Percentiles rank a stretch among this genome's conserved stretches.
Evolutionary conservation across 1,140 invertebrate species (phyloP).

Genomic region (Eubasilissa regina): DNA sequence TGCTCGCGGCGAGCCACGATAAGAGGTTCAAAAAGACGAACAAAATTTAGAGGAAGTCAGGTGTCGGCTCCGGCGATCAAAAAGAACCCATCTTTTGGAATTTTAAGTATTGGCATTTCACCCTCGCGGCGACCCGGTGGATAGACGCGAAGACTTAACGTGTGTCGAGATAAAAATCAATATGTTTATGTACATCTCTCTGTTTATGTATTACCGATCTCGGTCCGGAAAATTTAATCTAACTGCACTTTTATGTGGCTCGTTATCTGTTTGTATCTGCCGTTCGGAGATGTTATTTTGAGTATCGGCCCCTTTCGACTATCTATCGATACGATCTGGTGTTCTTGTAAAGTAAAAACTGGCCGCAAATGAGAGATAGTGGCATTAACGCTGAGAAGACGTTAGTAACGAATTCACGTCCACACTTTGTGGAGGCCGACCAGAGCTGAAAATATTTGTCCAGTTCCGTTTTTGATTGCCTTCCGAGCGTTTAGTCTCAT

Average conservation of each 20-base stretch:
- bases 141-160: slow-evolving; percentile 49
- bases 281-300: not conserved
- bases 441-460: slow-evolving; percentile 9
- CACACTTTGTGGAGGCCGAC: slow-evolving; percentile 4
- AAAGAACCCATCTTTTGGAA: slow-evolving; percentile 52
- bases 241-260: slow-evolving; percentile 54
- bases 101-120: slow-evolving; percentile 57
- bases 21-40: slow-evolving; percentile 17
- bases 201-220: not conserved
- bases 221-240: slow-evolving; percentile 4
- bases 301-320: slow-evolving; percentile 9
- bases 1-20: not conserved
- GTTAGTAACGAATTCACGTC: slow-evolving; percentile 12
- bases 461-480: slow-evolving; percentile 17
- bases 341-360: slow-evolving; percentile 33
- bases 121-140: slow-evolving; percentile 34
- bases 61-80: slow-evolving; percentile 44
- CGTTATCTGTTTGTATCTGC: slow-evolving; percentile 26
- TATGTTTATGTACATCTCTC: slow-evolving; percentile 49
- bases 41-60: slow-evolving; percentile 33
- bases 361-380: slow-evolving; percentile 21
- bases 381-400: slow-evolving; percentile 5
- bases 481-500: not conserved
- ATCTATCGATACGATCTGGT: slow-evolving; percentile 37
- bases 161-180: slow-evolving; percentile 52